These are phyloP conservation scores for Sceloporus tristichus DNA, from an alignment of 2,113 vertebrate genomes.

Conservation along the genomic window DNA sequence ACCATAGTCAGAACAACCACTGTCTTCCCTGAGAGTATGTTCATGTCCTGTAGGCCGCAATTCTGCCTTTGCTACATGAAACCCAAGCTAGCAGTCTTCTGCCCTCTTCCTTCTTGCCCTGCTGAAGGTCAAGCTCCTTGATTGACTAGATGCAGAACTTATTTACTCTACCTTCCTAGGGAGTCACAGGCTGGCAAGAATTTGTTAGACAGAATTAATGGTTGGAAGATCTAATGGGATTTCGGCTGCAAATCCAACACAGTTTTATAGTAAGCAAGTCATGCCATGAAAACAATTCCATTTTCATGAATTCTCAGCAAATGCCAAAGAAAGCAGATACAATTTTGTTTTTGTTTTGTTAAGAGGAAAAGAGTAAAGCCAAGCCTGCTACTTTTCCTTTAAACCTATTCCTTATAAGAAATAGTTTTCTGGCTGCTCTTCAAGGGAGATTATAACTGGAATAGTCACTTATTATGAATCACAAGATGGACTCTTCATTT, in stretches of 20 bases:
- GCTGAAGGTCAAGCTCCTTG: no score
- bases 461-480: conserved; percentile 31
- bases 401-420: rapidly evolving
- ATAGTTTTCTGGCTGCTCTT: background rate
- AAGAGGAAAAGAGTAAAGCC: background rate
- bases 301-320: background rate
- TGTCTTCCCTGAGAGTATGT: background rate
- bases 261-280: background rate
- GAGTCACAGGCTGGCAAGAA: background rate
- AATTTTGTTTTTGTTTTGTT: background rate
- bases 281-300: background rate
- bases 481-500: conserved; percentile 35
- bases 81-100: background rate
- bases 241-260: background rate
- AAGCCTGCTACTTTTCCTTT: background rate
- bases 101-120: no score
- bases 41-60: background rate
- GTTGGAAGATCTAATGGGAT: background rate
- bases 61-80: background rate
- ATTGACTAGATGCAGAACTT: background rate
- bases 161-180: background rate
- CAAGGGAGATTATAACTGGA: conserved; percentile 11
- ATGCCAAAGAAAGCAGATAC: rapidly evolving
- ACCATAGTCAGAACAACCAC: background rate
- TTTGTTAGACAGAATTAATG: background rate